Conservation (phyloP, 2,113 vertebrate species). For the Glaucomys volans region DNA sequence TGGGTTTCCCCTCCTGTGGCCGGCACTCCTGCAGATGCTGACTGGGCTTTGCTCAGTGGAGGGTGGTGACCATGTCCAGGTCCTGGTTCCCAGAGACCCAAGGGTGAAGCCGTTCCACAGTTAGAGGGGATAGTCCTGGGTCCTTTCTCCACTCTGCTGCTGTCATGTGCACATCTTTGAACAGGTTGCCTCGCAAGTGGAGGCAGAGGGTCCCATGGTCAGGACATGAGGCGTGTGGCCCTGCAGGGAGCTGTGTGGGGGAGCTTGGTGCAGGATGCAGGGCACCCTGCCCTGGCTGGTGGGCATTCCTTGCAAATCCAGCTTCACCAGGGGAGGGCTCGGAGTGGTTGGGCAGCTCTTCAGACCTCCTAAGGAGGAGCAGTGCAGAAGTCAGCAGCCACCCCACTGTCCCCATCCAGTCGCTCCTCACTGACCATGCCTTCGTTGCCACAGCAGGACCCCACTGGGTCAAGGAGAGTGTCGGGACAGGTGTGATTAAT, state of each 20-base stretch:
- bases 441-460: accelerated
- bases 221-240: neutral
- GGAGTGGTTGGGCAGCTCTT: too few relatives aligned
- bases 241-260: neutral
- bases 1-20: accelerated
- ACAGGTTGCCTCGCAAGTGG: accelerated
- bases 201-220: accelerated
- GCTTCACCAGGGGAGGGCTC: accelerated
- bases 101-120: neutral
- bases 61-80: accelerated
- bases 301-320: accelerated
- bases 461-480: accelerated
- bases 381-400: too few relatives aligned
- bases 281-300: accelerated
- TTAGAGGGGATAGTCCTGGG: neutral
- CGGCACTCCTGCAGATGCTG: too few relatives aligned
- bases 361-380: neutral
- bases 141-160: too few relatives aligned
- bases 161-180: accelerated
- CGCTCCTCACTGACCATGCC: neutral
- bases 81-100: neutral
- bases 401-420: neutral
- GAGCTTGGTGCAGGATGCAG: accelerated
- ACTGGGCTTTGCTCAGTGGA: neutral
- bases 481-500: neutral